These are phyloP conservation scores for Setipinna tenuifilis DNA, from an alignment of 2,797 vertebrate genomes.

Conservation along the genomic window DNA sequence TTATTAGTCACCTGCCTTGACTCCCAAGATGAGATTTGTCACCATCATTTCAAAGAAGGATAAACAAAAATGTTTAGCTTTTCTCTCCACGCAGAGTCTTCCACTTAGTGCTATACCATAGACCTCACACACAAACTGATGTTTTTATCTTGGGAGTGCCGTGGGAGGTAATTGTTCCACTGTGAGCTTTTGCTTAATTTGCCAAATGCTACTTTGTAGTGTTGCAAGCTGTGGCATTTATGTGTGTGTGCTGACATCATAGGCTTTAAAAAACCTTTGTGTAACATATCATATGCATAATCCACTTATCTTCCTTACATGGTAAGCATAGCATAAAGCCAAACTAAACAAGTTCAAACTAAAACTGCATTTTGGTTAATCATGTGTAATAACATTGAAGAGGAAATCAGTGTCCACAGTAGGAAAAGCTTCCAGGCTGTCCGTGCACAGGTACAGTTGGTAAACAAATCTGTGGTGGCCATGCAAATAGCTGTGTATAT, in stretches of 20 bases:
- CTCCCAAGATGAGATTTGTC: conserved; percentile 11
- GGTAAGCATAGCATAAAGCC: not conserved
- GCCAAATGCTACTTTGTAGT: not conserved
- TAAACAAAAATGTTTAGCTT: not conserved
- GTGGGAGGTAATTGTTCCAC: not conserved
- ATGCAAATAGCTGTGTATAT: conserved; percentile 77
- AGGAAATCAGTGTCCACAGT: conserved; percentile 74
- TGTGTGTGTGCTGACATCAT: not conserved
- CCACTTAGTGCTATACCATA: not conserved
- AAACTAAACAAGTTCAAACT: not conserved
- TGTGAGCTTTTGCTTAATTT: not conserved
- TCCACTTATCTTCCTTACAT: not conserved
- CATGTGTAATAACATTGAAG: not conserved
- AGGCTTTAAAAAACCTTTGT: too few species aligned
- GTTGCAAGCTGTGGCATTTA: not conserved
- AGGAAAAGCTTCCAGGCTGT: conserved; percentile 42
- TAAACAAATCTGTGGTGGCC: conserved; percentile 81
- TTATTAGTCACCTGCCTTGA: not conserved
- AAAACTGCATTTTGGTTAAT: not conserved
- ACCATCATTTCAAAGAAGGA: not conserved
- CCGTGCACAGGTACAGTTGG: conserved; percentile 61
- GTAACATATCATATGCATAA: not conserved
- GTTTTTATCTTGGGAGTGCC: not conserved
- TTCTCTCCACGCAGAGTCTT: not conserved
- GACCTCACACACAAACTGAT: not conserved